Evolutionary conservation across 2,888 invertebrate genomes (phyloP), one percentile per base, ranked within the genome.

Genomic region (Cyclophora albipunctata): DNA sequence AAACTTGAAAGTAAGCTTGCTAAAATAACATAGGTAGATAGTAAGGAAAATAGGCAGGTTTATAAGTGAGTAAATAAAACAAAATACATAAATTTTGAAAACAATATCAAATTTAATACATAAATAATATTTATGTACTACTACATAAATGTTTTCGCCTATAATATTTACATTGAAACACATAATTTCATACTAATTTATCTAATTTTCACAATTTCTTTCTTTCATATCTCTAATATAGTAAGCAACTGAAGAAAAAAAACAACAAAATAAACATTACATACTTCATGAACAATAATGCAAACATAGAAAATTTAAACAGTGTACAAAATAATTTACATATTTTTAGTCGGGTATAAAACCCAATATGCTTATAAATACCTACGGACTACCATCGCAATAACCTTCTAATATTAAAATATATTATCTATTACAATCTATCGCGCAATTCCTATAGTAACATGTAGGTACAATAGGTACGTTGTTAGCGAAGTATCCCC

Each of bases 31-130:
- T 20, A 20, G 20, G 20, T 20, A 20, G 20, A 20, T 20, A 20
- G 20, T 58, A 64, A 60, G 66, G 67, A 64, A 72, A 71, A 70
- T 75, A 20, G 20, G 20, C 20, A 20, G 20, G 20, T 20, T 20
- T 20, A 20, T 20, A 20, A 20, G 20, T 20, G 20, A 20, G 20
- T 4, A 75, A 83, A 76, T 79, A 69, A 88, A 82, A 86, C 82
- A 73, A 72, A 69, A 58, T 69, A 67, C 33, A 74, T 72, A 75
- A 84, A 86, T 87, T 87, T 86, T 85, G 84, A 87, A 88, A 88
- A 88, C 88, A 88, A 88, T 88, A 87, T 87, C 87, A 88, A 88
- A 88, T 88, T 86, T 87, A 87, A 84, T 88, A 87, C 88, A 86
- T 87, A 87, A 87, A 87, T 87, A 88, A 80, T 64, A 85, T 86